Evolutionary conservation across 2,797 vertebrate genomes (phyloP), one percentile per base, ranked within the genome.

Genomic region (Syncerus caffer): DNA sequence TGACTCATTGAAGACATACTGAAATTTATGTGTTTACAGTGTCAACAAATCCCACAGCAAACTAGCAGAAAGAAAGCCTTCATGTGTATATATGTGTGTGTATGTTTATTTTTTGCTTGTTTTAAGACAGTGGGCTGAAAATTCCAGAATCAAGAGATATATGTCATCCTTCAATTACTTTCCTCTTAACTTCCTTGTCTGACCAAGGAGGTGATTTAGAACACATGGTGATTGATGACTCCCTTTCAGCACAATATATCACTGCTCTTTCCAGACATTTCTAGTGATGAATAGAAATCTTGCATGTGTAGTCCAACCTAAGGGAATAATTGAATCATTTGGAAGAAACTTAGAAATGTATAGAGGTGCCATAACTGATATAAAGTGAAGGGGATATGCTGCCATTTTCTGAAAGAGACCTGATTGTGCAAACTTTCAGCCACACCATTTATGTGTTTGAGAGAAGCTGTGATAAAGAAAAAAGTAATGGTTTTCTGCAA

Each of bases 101-200:
- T 47, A 27, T 47, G 42, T 85, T 67, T 6, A 38, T 25, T 67
- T 53, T 9, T 71, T 67, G 64, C 19, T 90, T 50, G 19, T 85
- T 93, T 89, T 29, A 53, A 89, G 50, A 62, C 5, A 64, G 21
- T 16, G 47, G 9, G 29, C 45, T 96, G 17, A 34, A 92, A 67
- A 94, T 94, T 97, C 17, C 6, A 67, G 21, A 92, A 78, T 89
- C 84, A 84, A 55, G 23, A 95, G 80, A 34, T 90, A 42, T 21
- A 84, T 84, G 42, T 42, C 58, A 92, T 95, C 45, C 58, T 95
- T 74, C 92, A 89, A n/a, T 96, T 97, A 94, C 29, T 94, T 96
- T 95, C 74, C 42, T 92, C 62, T 93, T 86, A 92, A 95, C 58
- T 93, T 95, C 51, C 87, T 60, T 42, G 34, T 38, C 64, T 97